Evolutionary conservation across 2,113 vertebrate species (phyloP), one percentile per base, ranked within the genome.

Genomic region (Hiodon alosoides): DNA sequence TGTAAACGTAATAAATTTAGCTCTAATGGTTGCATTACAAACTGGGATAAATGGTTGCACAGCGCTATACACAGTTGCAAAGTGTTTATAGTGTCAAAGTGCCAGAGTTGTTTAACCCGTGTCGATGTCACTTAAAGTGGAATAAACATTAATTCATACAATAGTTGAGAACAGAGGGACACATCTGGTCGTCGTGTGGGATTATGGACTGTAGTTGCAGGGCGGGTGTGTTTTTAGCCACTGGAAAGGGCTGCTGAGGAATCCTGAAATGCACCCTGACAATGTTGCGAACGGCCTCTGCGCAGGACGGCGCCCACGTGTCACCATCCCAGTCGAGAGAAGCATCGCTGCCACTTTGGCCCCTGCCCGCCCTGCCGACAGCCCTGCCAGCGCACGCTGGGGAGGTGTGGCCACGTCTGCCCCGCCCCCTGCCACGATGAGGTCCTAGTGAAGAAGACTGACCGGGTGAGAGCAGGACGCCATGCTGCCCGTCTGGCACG

Each of bases 271-370:
- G 7, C 16, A 54, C 61, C 58, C 72, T 50, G 58, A 69, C 6
- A 48, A 74, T 79, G 1, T 13, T 64, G 76, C 7, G 10, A 8
- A 31, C 14, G 47, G 46, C 6, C 11, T 67, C 70, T 54, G 51
- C 10, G 80, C 79, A 94, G 93, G 80, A 88, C 54, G 7, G 90
- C 88, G 9, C 80, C 94, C 31, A 91, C 90, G 7, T 96, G 94
- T 77, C 94, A 96, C 82, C 94, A 96, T 80, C 5, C 86, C 67
- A 86, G 80, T 73, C 92, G 85, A 80, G 92, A 94, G 84, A 89
- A 85, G 67, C 94, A 96, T 86, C 88, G 88, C 0, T 96, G 94
- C 84, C 94, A 96, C 80, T 90, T 91, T 62, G 93, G 92, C 52
- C 64, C 81, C 1, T 96, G 94, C 81, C 94, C 94, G 73, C 87